Conservation (phyloP, 2,797 vertebrate species). For the Nasua narica region DNA sequence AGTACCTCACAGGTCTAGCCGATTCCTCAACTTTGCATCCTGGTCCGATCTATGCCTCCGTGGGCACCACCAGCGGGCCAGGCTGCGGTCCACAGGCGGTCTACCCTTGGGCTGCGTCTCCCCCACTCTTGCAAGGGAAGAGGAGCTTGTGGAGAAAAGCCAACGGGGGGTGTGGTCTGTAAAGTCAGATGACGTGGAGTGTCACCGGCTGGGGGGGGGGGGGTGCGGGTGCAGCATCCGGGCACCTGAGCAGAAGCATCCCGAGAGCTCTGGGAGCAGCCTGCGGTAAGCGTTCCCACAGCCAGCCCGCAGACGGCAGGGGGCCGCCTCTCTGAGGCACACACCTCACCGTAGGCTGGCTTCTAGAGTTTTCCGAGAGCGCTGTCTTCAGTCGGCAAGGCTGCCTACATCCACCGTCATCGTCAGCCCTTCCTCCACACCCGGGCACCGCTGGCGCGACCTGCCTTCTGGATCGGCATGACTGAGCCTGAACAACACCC, state of each 20-base stretch:
- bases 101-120: fast-evolving
- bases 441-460: slow-evolving; percentile 50
- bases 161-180: background rate
- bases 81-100: no score
- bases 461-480: slow-evolving; percentile 67
- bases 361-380: background rate
- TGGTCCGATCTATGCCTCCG: fast-evolving
- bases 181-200: background rate
- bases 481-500: slow-evolving; percentile 44
- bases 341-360: background rate
- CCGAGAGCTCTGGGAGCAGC: background rate
- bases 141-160: background rate
- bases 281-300: background rate
- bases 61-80: fast-evolving
- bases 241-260: background rate
- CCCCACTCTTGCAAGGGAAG: background rate
- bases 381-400: background rate
- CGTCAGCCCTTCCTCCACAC: background rate
- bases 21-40: background rate
- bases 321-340: background rate
- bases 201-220: background rate
- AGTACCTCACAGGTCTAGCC: background rate
- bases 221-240: background rate
- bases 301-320: background rate
- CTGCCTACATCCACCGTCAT: background rate